Base-by-base conservation (phyloP, 2,113 vertebrate genomes). In the Ptilonorhynchus violaceus region DNA sequence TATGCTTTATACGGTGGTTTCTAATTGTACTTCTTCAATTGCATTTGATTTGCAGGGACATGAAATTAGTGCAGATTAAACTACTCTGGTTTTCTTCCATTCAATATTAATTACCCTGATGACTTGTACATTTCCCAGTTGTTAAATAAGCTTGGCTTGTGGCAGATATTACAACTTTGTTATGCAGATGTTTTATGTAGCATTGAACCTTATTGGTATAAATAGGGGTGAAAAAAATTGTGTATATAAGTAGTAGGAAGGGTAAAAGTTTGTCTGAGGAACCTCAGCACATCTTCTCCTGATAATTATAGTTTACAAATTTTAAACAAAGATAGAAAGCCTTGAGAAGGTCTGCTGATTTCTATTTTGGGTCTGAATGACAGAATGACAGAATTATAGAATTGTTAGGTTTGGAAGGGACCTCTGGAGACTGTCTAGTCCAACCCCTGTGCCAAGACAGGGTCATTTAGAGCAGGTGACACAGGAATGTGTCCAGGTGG, bases 41-140 rank as follows among this genome's bases (percentile, higher is more conserved):
- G 7, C 33, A 55, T 90, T 84, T 88, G 59, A 92, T 90, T 39
- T 59, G 13, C 50, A 63, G 80, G 55, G 68, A 86, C 21, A 47
- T 47, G 18, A 89, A 77, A 46, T 74, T 92, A 86, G 42, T 27
- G 4, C 59, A 89, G 91, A 95, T 86, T 89, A 95, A 93, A 16
- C 3, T 33, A 27, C 23, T 89, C 27, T 47, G 18, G 1, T 13
- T 70, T 92, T 83, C 64, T 85, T 42, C 63, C 62, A 35, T 89
- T 94, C 59, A 70, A 19, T 39, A 47, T 86, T 91, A 95, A 96
- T 91, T 96, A 84, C 64, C 60, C 73, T 55, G 50, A 58, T 88
- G 91, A 77, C 53, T 80, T 69, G 53, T 66, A 66, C 75, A 62
- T 93, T 93, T 95, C 79, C 82, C 92, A 53, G 41, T 33, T 80